Percentiles rank a stretch among this genome's conserved stretches.
Evolutionary conservation across 2,797 vertebrate genomes (phyloP).

Genomic region (Acipenser oxyrinchus): DNA sequence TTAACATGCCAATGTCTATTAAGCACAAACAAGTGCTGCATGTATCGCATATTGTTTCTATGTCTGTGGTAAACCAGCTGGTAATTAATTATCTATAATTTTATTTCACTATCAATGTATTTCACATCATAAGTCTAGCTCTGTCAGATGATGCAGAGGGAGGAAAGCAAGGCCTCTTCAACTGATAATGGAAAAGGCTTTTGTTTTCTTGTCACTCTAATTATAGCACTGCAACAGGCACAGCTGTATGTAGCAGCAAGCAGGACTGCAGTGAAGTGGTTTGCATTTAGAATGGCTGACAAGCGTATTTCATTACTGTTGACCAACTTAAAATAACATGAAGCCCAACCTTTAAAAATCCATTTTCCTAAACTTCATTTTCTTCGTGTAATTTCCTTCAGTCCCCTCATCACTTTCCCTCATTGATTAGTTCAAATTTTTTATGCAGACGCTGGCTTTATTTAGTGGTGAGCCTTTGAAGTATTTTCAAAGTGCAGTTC

Average conservation of each 20-base stretch:
- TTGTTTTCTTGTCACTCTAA: conserved; percentile 44
- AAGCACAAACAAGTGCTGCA: too few species aligned
- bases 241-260: conserved; percentile 34
- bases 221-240: conserved; percentile 42
- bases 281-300: neutral
- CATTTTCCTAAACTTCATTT: too few species aligned
- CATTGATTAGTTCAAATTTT: too few species aligned
- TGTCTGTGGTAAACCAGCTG: neutral
- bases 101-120: conserved; percentile 35
- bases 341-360: too few species aligned
- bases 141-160: conserved; percentile 4
- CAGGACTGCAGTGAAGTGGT: conserved; percentile 5
- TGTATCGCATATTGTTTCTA: neutral
- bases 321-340: too few species aligned
- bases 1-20: too few species aligned
- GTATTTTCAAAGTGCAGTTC: too few species aligned
- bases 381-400: too few species aligned
- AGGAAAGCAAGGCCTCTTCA: conserved; percentile 1
- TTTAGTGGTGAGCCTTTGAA: too few species aligned
- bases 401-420: too few species aligned
- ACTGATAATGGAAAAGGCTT: conserved; percentile 21
- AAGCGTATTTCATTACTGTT: neutral
- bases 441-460: too few species aligned
- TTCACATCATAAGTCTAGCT: conserved; percentile 29
- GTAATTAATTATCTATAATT: conserved; percentile 50